Percentiles rank a stretch among this genome's conserved stretches.
phyloP scores from a whole-genome alignment of 1,140 invertebrate species.

The Choristoneura fumiferana region DNA sequence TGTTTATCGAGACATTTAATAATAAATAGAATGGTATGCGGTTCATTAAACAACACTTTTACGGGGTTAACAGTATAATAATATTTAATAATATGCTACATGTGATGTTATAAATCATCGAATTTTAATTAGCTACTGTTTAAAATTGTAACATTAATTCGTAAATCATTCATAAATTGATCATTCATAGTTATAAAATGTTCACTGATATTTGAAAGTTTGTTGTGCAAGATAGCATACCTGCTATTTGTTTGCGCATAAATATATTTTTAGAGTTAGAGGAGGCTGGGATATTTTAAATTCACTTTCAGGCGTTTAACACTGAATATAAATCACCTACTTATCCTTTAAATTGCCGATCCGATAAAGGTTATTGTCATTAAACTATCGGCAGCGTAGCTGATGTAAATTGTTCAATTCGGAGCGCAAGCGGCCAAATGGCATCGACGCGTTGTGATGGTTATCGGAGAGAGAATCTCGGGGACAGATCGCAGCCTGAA shows the following conservation, averaged over 20 bases:
- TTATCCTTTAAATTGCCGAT: constrained; percentile 47
- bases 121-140: too few relatives aligned
- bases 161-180: too few relatives aligned
- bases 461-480: constrained; percentile 67
- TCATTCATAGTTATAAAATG: too few relatives aligned
- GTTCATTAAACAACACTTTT: too few relatives aligned
- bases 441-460: constrained; percentile 65
- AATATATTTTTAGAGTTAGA: too few relatives aligned
- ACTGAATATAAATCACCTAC: constrained; percentile 65
- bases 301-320: constrained; percentile 39
- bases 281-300: constrained; percentile 40
- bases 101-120: too few relatives aligned
- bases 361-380: constrained; percentile 63
- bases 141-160: too few relatives aligned
- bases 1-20: not conserved
- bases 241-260: too few relatives aligned
- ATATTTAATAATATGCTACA: too few relatives aligned
- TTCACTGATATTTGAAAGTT: too few relatives aligned
- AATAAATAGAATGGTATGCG: not conserved
- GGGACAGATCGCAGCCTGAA: constrained; percentile 48
- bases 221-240: too few relatives aligned
- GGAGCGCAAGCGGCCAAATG: constrained; percentile 61
- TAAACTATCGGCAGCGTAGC: constrained; percentile 46
- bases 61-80: too few relatives aligned
- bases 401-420: constrained; percentile 70